phyloP scores from a whole-genome alignment of 2,797 vertebrate genomes.

The Megaceryle alcyon region DNA sequence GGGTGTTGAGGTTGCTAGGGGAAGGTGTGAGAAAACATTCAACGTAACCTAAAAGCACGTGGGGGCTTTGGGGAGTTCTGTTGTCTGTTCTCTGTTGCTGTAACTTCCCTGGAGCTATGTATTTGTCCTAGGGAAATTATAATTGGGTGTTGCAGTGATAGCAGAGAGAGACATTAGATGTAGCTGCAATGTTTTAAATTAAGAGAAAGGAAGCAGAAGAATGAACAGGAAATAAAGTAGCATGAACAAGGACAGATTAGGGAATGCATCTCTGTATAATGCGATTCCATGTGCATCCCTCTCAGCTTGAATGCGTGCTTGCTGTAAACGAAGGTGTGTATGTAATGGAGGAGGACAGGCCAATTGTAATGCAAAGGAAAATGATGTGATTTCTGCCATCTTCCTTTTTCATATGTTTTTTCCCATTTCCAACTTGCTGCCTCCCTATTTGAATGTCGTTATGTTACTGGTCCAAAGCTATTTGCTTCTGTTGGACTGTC shows the following conservation, averaged over 20 bases:
- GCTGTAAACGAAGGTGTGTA: no score
- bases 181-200: background rate
- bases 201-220: background rate
- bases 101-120: background rate
- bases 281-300: no score
- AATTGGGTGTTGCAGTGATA: background rate
- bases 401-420: background rate
- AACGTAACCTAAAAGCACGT: background rate
- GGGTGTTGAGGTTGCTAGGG: slow-evolving; percentile 44
- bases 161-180: background rate
- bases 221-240: no score
- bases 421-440: background rate
- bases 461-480: background rate
- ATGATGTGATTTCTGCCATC: background rate
- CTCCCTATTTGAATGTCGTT: background rate
- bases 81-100: background rate
- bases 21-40: slow-evolving; percentile 26
- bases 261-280: no score
- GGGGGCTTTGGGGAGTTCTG: background rate
- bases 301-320: no score
- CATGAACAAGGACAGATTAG: no score
- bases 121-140: slow-evolving; percentile 1
- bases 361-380: background rate
- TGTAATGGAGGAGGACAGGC: background rate
- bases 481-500: background rate